phyloP scores from a whole-genome alignment of 2,888 invertebrate genomes.

The Laothoe populi region DNA sequence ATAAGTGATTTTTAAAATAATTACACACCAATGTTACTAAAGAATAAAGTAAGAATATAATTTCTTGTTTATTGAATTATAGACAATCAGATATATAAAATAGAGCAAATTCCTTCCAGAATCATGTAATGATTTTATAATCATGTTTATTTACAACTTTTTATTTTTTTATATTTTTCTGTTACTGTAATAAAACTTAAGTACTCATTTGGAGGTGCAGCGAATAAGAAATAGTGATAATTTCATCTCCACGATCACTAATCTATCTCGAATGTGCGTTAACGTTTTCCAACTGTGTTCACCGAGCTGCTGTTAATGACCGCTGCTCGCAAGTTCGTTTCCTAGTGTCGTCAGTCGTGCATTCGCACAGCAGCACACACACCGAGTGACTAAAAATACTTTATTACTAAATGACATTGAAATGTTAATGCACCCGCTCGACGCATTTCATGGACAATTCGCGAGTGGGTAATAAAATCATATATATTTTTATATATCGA shows the following conservation, averaged over 20 bases:
- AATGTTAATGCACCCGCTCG: conserved; percentile 81
- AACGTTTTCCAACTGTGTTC: conserved; percentile 6
- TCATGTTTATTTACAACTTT: no score
- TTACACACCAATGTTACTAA: no score
- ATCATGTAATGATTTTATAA: no score
- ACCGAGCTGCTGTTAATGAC: conserved; percentile 56
- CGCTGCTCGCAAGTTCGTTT: conserved; percentile 67
- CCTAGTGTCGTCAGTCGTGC: conserved; percentile 60
- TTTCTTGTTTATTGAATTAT: no score
- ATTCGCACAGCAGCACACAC: conserved; percentile 59
- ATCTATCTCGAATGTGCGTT: not conserved
- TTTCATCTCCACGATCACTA: conserved; percentile 3
- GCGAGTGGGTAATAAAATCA: conserved; percentile 53
- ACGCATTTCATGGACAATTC: conserved; percentile 68
- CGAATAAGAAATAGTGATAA: not conserved
- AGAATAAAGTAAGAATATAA: no score
- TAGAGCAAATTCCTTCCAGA: no score
- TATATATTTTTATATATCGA: conserved; percentile 57
- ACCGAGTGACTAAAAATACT: conserved; percentile 77
- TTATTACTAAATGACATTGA: conserved; percentile 81
- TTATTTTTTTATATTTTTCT: no score
- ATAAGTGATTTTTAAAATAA: no score
- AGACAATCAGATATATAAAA: no score
- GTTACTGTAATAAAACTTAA: no score
- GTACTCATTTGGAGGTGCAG: no score